Evolutionary conservation across 2,888 invertebrate species (phyloP).

Genomic region (Melinaea menophilus): DNA sequence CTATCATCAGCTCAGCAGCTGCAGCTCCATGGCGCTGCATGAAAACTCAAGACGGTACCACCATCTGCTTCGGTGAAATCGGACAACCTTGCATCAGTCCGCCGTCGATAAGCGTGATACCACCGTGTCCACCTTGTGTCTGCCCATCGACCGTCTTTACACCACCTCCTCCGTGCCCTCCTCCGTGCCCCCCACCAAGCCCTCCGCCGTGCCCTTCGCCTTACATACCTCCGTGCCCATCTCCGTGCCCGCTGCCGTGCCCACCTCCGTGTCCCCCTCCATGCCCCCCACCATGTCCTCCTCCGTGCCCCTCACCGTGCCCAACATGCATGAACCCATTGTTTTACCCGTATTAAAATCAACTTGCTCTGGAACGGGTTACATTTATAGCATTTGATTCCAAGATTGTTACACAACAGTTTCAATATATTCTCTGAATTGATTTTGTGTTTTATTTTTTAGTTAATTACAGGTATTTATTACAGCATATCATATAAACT

Average conservation of each 20-base stretch:
- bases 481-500: too few species aligned
- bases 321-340: constrained; percentile 1
- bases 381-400: too few species aligned
- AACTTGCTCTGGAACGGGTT: too few species aligned
- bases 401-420: too few species aligned
- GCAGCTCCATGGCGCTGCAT: constrained; percentile 59
- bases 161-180: constrained; percentile 34
- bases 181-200: constrained; percentile 13
- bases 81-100: constrained; percentile 45
- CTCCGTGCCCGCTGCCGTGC: constrained; percentile 24
- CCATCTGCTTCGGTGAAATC: constrained; percentile 44
- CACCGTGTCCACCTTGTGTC: constrained; percentile 43
- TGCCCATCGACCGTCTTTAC: constrained; percentile 47
- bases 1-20: constrained; percentile 44
- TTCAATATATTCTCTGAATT: too few species aligned
- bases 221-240: constrained; percentile 22
- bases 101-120: constrained; percentile 43
- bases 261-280: constrained; percentile 19
- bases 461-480: too few species aligned
- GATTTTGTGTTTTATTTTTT: too few species aligned
- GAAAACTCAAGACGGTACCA: constrained; percentile 45
- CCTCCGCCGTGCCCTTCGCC: constrained; percentile 26
- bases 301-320: constrained; percentile 17
- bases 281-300: constrained; percentile 15
- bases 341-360: too few species aligned